Conservation (phyloP, 2,113 vertebrate species). For the Mustela lutreola region DNA sequence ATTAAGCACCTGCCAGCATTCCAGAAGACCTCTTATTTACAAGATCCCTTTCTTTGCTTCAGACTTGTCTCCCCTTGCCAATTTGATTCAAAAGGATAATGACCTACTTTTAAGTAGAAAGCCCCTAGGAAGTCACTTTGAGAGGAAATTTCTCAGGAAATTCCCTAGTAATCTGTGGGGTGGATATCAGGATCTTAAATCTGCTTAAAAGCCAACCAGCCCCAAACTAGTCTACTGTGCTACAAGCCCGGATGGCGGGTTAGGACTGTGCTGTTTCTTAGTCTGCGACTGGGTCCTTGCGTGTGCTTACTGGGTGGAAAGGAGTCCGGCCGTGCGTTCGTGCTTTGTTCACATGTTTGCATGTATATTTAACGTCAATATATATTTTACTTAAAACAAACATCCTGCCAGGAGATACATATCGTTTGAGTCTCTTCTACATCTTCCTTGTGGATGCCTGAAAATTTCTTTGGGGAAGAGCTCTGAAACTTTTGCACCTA, state of each 20-base stretch:
- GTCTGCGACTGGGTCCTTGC: fast-evolving
- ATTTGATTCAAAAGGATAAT: slow-evolving; percentile 64
- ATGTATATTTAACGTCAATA: not conserved
- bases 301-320: not conserved
- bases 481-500: not conserved
- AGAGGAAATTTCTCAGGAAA: slow-evolving; percentile 55
- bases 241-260: not conserved
- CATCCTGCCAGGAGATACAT: not conserved
- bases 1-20: slow-evolving; percentile 36
- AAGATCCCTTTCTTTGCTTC: slow-evolving; percentile 32
- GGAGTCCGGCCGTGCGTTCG: not conserved
- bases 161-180: not conserved
- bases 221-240: not conserved
- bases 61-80: slow-evolving; percentile 41
- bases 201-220: not conserved
- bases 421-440: not conserved
- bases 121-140: slow-evolving; percentile 15
- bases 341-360: not conserved
- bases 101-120: slow-evolving; percentile 50
- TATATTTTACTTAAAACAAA: not conserved
- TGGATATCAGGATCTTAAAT: not conserved
- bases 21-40: slow-evolving; percentile 43
- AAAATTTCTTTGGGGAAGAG: not conserved
- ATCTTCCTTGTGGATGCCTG: not conserved
- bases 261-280: not conserved